Base-by-base conservation (phyloP, 2,888 invertebrate species). In the Drosophila merina region DNA sequence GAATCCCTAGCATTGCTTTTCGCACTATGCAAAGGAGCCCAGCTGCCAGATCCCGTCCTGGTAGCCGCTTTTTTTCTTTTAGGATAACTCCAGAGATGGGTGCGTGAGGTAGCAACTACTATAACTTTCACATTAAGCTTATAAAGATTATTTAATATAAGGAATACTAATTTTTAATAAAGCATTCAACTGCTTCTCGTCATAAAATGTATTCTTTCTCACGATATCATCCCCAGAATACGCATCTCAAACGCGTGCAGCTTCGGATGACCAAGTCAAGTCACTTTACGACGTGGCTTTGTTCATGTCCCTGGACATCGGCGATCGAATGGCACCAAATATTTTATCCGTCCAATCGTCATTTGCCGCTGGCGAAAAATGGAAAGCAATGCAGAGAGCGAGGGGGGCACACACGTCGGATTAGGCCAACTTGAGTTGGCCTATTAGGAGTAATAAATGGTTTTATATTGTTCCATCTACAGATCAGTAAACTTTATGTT, bases 1-100 rank as follows among this genome's bases (percentile, higher is more conserved):
- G 74, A 79, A 88, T 85, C 87, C 87, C 82, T 82, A 79, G 86
- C 83, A 82, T 86, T 86, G 76, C 86, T 70, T 59, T 86, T 87
- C 86, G 72, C 88, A 82, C 81, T 76, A 80, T 74, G 71, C 73
- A 81, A 76, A 75, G 60, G 44, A 59, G 55, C 45, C 45, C 36
- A 25, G 38, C 57, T 30, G 25, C 57, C 50, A 56, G 45, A 44
- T 45, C 26, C 38, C 20, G 26, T 33, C 36, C 25, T 36, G 55
- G 14, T 26, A 38, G 20, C 8, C n/a, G 20, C 25, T 40, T 56
- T 40, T 36, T 1, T 38, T 6, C 26, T 9, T 68, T n/a, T 42
- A 28, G 6, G 12, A 33, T n/a, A 48, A 47, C 59, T 8, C n/a
- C 0, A 9, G 57, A 36, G 66, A 26, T 36, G 66, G 9, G 44